These are phyloP conservation scores for Fregata magnificens DNA, from an alignment of 2,113 vertebrate species.

Conservation along the genomic window DNA sequence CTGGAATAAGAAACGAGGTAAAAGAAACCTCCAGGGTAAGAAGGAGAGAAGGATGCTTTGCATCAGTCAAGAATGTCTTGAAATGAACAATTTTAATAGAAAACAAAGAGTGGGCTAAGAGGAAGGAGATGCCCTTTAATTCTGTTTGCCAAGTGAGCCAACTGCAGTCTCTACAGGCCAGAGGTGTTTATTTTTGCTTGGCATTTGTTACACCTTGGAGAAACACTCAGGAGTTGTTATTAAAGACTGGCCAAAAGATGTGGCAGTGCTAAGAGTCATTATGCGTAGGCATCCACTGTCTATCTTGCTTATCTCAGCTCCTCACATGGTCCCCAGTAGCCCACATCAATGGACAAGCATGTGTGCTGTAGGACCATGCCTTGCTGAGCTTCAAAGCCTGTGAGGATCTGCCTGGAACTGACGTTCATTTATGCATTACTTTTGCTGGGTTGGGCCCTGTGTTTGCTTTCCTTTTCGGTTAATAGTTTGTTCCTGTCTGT, in stretches of 20 bases:
- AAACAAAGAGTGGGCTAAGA: not conserved
- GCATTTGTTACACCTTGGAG: not conserved
- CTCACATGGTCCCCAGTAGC: not conserved
- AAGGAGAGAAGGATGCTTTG: not conserved
- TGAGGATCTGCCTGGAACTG: not conserved
- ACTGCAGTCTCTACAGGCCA: not conserved
- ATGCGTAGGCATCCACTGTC: not conserved
- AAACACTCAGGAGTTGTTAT: not conserved
- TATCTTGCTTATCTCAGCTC: not conserved
- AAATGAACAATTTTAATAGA: not conserved
- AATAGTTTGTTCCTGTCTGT: not conserved
- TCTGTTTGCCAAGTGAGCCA: not conserved
- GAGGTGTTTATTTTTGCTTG: not conserved
- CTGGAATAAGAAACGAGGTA: constrained; percentile 42
- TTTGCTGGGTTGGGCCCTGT: not conserved
- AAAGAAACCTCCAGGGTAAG: not conserved
- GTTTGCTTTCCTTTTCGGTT: not conserved
- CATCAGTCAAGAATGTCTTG: not conserved
- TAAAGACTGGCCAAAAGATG: not conserved
- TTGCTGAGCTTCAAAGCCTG: not conserved
- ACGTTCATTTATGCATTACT: not conserved
- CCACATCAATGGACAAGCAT: not conserved
- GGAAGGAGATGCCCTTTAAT: not conserved
- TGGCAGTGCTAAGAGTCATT: not conserved
- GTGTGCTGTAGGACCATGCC: not conserved